Percentiles rank a stretch among this genome's conserved stretches.
phyloP scores from a whole-genome alignment of 2,113 vertebrate species.

The Neogobius melanostomus region DNA sequence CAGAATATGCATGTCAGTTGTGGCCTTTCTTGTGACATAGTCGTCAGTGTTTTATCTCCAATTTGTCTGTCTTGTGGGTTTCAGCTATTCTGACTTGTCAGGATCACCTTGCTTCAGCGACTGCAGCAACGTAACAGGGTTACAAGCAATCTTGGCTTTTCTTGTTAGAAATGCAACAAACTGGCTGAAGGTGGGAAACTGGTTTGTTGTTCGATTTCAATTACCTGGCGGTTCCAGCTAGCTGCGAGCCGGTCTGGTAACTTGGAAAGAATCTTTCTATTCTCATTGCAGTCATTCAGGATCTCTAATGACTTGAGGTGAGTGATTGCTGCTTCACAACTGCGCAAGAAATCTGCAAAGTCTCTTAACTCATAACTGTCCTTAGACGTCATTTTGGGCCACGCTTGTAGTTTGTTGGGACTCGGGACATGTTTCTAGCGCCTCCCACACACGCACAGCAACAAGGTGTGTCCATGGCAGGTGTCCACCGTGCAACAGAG shows the following conservation, averaged over 20 bases:
- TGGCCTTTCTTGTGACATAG: background rate
- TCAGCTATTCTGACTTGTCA: slow-evolving; percentile 8
- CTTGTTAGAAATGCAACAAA: slow-evolving; percentile 42
- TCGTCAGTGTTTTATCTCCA: slow-evolving; percentile 6
- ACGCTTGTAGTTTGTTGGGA: too few relatives aligned
- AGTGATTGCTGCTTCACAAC: too few relatives aligned
- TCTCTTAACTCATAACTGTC: too few relatives aligned
- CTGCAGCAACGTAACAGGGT: slow-evolving; percentile 28
- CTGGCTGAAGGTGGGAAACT: slow-evolving; percentile 39
- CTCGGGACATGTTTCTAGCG: too few relatives aligned
- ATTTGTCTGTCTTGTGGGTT: slow-evolving; percentile 6
- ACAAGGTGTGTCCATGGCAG: too few relatives aligned
- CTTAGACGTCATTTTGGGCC: too few relatives aligned
- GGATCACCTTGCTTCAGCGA: slow-evolving; percentile 18
- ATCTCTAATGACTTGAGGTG: slow-evolving; percentile 29
- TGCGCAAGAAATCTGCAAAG: too few relatives aligned
- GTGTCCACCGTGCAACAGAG: too few relatives aligned
- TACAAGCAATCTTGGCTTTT: slow-evolving; percentile 35
- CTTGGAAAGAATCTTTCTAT: slow-evolving; percentile 40
- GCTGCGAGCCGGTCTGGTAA: slow-evolving; percentile 32
- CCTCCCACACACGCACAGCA: too few relatives aligned
- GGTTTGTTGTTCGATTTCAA: slow-evolving; percentile 22
- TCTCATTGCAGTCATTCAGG: slow-evolving; percentile 43
- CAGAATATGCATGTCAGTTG: background rate
- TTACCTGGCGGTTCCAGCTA: slow-evolving; percentile 30